These are phyloP conservation scores for Aldabrachelys gigantea DNA, from an alignment of 2,113 vertebrate genomes.

Conservation along the genomic window DNA sequence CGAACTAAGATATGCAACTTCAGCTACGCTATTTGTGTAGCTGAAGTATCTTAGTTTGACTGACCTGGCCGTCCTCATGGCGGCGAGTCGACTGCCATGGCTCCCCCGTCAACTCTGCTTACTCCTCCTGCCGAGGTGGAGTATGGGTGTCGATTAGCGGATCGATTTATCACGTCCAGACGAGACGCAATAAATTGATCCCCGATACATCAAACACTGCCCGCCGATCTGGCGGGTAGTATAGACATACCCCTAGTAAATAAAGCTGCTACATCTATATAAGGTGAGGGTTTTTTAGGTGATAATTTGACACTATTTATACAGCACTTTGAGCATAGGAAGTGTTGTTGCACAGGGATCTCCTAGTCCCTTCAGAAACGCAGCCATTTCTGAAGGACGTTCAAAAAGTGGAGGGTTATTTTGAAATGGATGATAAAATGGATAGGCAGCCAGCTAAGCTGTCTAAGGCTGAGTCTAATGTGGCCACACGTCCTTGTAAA, in stretches of 20 bases:
- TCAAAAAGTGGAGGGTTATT: neutral
- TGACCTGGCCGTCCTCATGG: too few species aligned
- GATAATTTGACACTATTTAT: neutral
- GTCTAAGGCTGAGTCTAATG: neutral
- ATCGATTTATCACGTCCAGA: too few species aligned
- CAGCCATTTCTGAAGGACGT: neutral
- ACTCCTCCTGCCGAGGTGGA: too few species aligned
- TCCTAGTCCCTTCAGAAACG: neutral
- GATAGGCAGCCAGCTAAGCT: neutral
- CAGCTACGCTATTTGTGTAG: too few species aligned
- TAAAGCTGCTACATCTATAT: neutral
- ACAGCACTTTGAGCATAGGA: neutral
- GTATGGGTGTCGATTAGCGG: too few species aligned
- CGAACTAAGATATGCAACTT: too few species aligned
- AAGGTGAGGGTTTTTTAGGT: neutral
- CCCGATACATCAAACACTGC: too few species aligned
- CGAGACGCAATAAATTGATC: too few species aligned
- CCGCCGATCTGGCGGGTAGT: too few species aligned
- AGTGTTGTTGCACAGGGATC: neutral
- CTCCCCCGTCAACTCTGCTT: too few species aligned
- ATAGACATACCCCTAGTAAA: neutral
- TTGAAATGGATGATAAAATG: neutral
- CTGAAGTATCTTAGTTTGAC: too few species aligned
- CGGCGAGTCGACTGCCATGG: too few species aligned
- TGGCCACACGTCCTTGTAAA: neutral